phyloP scores from a whole-genome alignment of 2,888 invertebrate genomes.

The Lepidocyrtinus sp. region DNA sequence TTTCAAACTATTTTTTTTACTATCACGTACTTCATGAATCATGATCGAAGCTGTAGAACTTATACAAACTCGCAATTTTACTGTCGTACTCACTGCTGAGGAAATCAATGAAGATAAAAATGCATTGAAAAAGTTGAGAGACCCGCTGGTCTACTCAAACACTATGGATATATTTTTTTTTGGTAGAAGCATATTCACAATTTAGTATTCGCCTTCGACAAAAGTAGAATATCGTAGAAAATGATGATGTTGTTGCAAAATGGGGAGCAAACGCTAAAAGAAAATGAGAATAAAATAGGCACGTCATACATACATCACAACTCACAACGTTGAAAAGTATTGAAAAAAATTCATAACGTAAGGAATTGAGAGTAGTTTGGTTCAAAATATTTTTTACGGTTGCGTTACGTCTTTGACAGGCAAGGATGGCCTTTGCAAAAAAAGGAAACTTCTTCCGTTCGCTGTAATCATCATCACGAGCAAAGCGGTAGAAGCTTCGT shows the following conservation, averaged over 20 bases:
- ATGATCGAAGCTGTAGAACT: too few species aligned
- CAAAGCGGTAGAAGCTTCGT: too few species aligned
- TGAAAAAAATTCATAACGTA: too few species aligned
- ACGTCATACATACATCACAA: too few species aligned
- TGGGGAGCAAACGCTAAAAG: neutral
- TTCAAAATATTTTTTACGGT: too few species aligned
- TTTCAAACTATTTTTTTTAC: neutral
- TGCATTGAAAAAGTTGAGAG: too few species aligned
- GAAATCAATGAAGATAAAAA: too few species aligned
- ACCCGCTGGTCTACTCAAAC: too few species aligned
- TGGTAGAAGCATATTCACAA: neutral
- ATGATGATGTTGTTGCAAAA: neutral
- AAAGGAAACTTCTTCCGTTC: slow-evolving; percentile 47
- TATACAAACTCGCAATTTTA: too few species aligned
- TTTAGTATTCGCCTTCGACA: slow-evolving; percentile 4
- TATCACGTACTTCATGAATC: slow-evolving; percentile 9
- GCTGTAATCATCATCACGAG: slow-evolving; percentile 29
- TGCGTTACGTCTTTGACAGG: neutral
- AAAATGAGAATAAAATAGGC: neutral
- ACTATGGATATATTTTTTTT: neutral
- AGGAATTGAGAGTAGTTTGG: neutral
- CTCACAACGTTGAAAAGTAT: too few species aligned
- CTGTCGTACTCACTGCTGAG: too few species aligned
- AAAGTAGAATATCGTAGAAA: neutral
- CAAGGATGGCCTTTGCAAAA: slow-evolving; percentile 50